A percentile compares a stretch with the other conserved stretches of the same genome.
Conservation (phyloP, 1,140 invertebrate genomes). For the Drosophila novamexicana region DNA sequence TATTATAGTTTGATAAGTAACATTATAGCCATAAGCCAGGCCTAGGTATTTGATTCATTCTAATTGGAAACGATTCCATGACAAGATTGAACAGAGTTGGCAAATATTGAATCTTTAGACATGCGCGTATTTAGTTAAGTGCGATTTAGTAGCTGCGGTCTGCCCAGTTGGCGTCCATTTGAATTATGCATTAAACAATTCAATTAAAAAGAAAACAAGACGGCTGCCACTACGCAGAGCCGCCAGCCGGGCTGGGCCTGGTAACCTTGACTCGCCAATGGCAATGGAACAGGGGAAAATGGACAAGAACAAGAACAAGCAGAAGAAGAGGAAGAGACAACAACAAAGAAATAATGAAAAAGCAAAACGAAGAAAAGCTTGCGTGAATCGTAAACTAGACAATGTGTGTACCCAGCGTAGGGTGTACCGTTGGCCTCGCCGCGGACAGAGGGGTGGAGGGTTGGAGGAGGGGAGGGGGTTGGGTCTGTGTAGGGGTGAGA, state of each 20-base stretch:
- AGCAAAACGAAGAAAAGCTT: constrained; percentile 56
- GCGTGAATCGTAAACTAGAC: constrained; percentile 69
- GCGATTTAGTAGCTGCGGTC: constrained; percentile 35
- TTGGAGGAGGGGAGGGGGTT: no score
- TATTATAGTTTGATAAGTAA: no score
- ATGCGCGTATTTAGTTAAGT: constrained; percentile 3
- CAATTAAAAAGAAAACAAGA: constrained; percentile 51
- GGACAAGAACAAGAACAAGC: not conserved
- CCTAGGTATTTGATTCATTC: no score
- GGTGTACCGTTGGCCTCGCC: not conserved
- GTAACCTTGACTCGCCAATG: constrained; percentile 58
- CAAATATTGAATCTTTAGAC: not conserved
- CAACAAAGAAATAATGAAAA: constrained; percentile 10
- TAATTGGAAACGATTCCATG: not conserved
- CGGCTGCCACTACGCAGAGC: not conserved
- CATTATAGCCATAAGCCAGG: no score
- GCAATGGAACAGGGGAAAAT: constrained; percentile 34
- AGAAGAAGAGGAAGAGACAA: not conserved
- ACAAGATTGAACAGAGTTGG: not conserved
- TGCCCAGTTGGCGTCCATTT: constrained; percentile 40
- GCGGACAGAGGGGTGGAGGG: not conserved
- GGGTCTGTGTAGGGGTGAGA: not conserved
- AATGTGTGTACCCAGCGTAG: constrained; percentile 39
- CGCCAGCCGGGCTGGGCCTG: not conserved
- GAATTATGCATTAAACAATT: constrained; percentile 49